Percentiles rank a stretch among this genome's conserved stretches.
These are phyloP conservation scores for Pseudomyrmex flavicornis DNA, from an alignment of 1,140 invertebrate genomes.

Conservation along the genomic window DNA sequence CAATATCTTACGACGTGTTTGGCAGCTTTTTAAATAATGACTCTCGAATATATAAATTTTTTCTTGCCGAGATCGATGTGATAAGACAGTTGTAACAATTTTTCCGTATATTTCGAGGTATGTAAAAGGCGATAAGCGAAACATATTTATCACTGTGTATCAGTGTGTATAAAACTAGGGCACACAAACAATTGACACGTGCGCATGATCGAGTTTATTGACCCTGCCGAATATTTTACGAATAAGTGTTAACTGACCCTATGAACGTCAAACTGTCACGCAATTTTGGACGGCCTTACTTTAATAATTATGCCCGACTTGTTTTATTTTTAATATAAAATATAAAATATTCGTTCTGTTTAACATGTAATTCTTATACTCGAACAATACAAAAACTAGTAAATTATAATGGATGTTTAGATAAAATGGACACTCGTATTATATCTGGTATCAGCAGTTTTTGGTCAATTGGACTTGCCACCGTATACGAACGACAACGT, in stretches of 20 bases:
- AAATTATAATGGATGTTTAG: slow-evolving; percentile 63
- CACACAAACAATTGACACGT: neutral
- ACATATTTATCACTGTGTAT: neutral
- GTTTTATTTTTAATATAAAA: neutral
- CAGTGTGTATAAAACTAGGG: too few species aligned
- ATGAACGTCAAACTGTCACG: neutral
- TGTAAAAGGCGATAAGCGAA: neutral
- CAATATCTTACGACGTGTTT: neutral
- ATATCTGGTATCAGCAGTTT: slow-evolving; percentile 65
- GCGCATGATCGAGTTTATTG: neutral
- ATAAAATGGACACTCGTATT: slow-evolving; percentile 66
- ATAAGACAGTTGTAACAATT: neutral
- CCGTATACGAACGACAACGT: slow-evolving; percentile 72
- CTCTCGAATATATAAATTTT: neutral
- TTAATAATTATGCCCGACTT: too few species aligned
- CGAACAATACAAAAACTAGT: neutral
- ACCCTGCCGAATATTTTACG: neutral
- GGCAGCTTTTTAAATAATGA: neutral
- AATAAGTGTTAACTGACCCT: neutral
- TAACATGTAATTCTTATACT: neutral
- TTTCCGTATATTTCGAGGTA: neutral
- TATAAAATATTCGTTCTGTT: neutral
- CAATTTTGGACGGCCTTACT: neutral
- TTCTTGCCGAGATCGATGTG: neutral
- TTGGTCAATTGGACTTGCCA: slow-evolving; percentile 80